Conservation (phyloP, 2,113 vertebrate genomes). For the Callospermophilus lateralis region DNA sequence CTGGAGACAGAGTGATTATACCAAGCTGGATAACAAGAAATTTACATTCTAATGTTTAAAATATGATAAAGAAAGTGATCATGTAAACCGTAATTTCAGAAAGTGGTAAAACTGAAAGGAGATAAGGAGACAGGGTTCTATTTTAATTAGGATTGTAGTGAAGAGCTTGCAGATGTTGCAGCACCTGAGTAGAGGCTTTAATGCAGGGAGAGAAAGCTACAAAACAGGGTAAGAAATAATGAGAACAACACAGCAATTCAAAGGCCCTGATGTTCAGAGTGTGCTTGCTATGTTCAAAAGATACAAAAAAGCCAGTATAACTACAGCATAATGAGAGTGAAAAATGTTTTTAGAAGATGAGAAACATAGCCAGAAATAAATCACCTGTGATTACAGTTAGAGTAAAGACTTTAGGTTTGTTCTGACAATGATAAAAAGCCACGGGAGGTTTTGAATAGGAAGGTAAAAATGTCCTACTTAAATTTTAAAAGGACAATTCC, state of each 20-base stretch:
- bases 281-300: not conserved
- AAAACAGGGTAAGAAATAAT: slow-evolving; percentile 29
- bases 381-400: not conserved
- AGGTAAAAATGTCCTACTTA: not conserved
- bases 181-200: not conserved
- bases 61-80: not conserved
- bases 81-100: not conserved
- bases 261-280: not conserved
- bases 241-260: not conserved
- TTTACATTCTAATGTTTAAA: slow-evolving; percentile 10
- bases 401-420: slow-evolving; percentile 17
- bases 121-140: not conserved
- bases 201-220: slow-evolving; percentile 21
- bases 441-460: not conserved
- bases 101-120: not conserved
- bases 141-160: not conserved
- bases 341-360: not conserved
- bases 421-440: not conserved
- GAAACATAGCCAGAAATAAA: slow-evolving; percentile 9
- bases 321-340: not conserved
- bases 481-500: slow-evolving; percentile 17
- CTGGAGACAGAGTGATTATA: not conserved
- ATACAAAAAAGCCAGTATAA: not conserved
- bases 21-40: not conserved
- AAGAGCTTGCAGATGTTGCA: not conserved